Evolutionary conservation across 2,888 invertebrate genomes (phyloP).

Genomic region (Pristionchus fissidentatus): DNA sequence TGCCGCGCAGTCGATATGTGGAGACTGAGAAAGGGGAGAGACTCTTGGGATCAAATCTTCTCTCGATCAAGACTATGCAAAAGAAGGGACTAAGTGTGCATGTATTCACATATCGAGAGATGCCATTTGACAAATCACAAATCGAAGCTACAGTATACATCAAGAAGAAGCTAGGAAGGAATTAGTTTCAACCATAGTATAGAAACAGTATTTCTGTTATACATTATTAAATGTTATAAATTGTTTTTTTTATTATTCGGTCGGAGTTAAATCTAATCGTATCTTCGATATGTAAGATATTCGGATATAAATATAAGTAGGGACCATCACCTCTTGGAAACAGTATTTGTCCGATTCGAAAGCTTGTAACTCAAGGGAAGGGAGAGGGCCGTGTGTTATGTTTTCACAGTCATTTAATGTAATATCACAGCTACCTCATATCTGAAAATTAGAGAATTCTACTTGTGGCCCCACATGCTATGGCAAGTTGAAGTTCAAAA

Average conservation of each 20-base stretch:
- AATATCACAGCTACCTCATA: no score
- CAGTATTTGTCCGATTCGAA: no score
- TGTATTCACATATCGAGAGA: not conserved
- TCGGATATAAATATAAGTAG: not conserved
- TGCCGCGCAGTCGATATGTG: not conserved
- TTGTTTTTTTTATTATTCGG: not conserved
- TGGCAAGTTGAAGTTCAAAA: no score
- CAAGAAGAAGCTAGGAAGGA: not conserved
- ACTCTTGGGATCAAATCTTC: not conserved
- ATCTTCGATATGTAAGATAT: not conserved
- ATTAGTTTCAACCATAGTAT: no score
- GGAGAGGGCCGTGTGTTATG: no score
- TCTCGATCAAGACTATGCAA: not conserved
- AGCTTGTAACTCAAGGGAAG: no score
- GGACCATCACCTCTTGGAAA: no score
- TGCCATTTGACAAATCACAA: not conserved
- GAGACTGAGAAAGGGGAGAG: not conserved
- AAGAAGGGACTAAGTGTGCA: not conserved
- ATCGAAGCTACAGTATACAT: not conserved
- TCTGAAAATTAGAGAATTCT: no score
- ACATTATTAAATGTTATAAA: not conserved
- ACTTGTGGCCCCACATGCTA: no score
- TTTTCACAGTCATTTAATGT: no score
- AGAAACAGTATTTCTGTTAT: not conserved
- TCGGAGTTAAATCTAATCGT: not conserved